phyloP scores from a whole-genome alignment of 2,888 invertebrate genomes.

The Geophilus truncorum region DNA sequence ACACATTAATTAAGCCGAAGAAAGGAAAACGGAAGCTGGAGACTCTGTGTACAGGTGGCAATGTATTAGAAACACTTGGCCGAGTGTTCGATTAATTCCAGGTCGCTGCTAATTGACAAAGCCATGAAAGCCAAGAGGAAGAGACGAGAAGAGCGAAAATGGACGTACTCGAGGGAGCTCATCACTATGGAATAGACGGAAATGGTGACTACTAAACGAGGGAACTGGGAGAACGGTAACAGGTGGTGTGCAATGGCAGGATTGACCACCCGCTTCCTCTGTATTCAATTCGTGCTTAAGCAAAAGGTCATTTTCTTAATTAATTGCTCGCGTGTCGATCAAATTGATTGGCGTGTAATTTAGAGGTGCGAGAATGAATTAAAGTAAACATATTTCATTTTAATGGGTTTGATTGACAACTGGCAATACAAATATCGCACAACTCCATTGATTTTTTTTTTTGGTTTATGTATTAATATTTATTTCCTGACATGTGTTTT shows the following conservation, averaged over 20 bases:
- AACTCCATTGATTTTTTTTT: neutral
- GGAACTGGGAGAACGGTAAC: neutral
- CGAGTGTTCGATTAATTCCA: conserved; percentile 13
- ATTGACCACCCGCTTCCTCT: neutral
- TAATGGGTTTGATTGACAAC: neutral
- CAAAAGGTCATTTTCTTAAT: conserved; percentile 8
- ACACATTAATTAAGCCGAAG: too few relatives aligned
- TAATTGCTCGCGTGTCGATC: neutral
- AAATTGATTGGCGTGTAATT: neutral
- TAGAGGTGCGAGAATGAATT: neutral
- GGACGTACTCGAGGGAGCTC: neutral
- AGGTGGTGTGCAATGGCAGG: too few relatives aligned
- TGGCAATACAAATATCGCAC: neutral
- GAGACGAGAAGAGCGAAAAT: too few relatives aligned
- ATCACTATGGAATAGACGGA: neutral
- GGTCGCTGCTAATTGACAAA: conserved; percentile 17
- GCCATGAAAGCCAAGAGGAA: neutral
- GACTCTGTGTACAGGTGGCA: conserved; percentile 17
- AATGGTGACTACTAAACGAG: neutral
- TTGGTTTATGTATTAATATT: neutral
- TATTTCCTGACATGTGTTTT: neutral
- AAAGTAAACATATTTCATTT: neutral
- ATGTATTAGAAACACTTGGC: neutral
- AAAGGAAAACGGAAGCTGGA: too few relatives aligned
- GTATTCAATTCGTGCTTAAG: neutral